phyloP scores from a whole-genome alignment of 1,140 invertebrate species.

The Scaptomyza montana region DNA sequence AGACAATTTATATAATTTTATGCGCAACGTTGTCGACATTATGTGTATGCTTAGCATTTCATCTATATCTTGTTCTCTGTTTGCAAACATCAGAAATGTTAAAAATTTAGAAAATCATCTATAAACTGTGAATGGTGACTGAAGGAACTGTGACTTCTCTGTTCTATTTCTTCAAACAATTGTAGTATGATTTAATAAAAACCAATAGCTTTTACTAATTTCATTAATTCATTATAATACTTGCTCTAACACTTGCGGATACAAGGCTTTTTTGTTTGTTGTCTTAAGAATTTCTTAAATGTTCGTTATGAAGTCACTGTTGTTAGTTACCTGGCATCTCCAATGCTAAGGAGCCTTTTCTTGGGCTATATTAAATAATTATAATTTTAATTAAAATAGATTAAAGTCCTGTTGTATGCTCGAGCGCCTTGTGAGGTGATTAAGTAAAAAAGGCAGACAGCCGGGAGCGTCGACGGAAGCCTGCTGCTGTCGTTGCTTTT shows the following conservation, averaged over 20 bases:
- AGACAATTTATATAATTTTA: conserved; percentile 76
- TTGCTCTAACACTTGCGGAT: neutral
- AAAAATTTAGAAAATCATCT: conserved; percentile 10
- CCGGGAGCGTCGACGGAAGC: conserved; percentile 40
- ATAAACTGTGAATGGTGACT: conserved; percentile 19
- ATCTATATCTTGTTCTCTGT: conserved; percentile 19
- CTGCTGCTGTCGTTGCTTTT: conserved; percentile 7
- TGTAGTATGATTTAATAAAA: neutral
- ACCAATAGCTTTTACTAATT: neutral
- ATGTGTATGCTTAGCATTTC: conserved; percentile 63
- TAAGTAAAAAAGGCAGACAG: conserved; percentile 80
- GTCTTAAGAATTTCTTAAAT: neutral
- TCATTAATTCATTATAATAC: neutral
- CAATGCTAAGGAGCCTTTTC: conserved; percentile 30
- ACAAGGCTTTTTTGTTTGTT: neutral
- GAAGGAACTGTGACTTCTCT: neutral
- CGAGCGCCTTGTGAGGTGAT: conserved; percentile 78
- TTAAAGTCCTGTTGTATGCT: conserved; percentile 80
- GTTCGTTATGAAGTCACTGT: conserved; percentile 18
- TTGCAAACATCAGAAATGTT: conserved; percentile 16
- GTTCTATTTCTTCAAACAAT: too few relatives aligned
- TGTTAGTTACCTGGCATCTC: conserved; percentile 20
- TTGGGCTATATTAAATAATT: conserved; percentile 78
- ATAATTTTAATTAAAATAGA: conserved; percentile 83
- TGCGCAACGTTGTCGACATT: conserved; percentile 59